Base-by-base conservation (phyloP, 2,888 invertebrate genomes). In the Dasysyrphus albostriatus region DNA sequence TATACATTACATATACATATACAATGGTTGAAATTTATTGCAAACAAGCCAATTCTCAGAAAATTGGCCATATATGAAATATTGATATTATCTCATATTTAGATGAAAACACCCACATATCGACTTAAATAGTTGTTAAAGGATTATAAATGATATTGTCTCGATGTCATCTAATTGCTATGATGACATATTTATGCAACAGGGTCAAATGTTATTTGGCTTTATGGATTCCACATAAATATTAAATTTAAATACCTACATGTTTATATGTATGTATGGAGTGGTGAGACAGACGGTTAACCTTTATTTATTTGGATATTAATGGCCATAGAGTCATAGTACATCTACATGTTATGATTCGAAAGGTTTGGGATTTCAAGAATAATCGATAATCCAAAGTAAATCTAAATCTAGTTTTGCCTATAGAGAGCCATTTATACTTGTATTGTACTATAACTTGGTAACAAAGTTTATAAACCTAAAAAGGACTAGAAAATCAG, bases 181-280 rank as follows among this genome's bases (percentile, higher is more conserved):
- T 24, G 61, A 61, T 61, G 61, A 39, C 61, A 61, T 61, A 61
- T 61, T 61, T 42, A 39, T 61, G 24, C 39, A 61, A 19, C 8
- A 12, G 19, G 5, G 12, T 59, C 12, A 59, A 59, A 37, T 61
- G 39, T 39, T 39, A 24, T 61, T 39, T 37, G 61, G 24, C 39
- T 39, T 61, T 61, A 24, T 42, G 8, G 14, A 37, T 54, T 61
- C 12, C 37, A 61, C 14, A 61, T 39, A 24, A 39, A 61, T 42
- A 39, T 42, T 61, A 4, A 16, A 32, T 54, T 54, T 6, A n/a
- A 51, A 51, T 51, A 1, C 24, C 12, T 51, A 14, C 1, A 16
- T 44, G 10, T n/a, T n/a, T n/a, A n/a, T n/a, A n/a, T n/a, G n/a
- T n/a, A n/a, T n/a, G n/a, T n/a, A n/a, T n/a, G n/a, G n/a, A 44